Evolutionary conservation across 1,140 invertebrate genomes (phyloP), one percentile per base, ranked within the genome.

Genomic region (Luehdorfia chinensis): DNA sequence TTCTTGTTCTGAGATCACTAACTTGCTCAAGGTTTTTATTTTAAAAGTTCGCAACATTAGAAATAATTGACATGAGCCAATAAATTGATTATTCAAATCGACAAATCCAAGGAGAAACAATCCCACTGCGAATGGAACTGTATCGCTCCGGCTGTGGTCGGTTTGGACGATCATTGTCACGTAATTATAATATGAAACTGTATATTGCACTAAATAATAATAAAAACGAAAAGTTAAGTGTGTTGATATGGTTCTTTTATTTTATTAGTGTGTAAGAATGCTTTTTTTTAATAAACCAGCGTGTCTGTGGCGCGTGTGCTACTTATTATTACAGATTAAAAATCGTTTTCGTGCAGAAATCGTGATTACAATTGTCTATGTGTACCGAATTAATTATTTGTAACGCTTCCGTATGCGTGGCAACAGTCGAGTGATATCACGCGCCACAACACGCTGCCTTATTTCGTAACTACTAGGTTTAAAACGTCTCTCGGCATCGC

Each of bases 201-300:
- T 73, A 71, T 67, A 72, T 65, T 71, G 63, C 55, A 75, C 62
- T 72, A 72, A 73, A 62, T 59, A 58, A 58, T 53, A 48, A 23
- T 30, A 53, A 43, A 49, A 45, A 51, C 28, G 41, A 37, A 37
- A 37, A 11, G 55, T 68, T 65, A 56, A 52, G 66, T 71, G 69
- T 66, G 60, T 59, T 43, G 51, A 53, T 60, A 54, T 51, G 61
- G 58, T 66, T 56, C 59, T 59, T 66, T 66, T 69, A 66, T 71
- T 75, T 75, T 66, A 50, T 41, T 75, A 77, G 74, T 68, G 53
- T 61, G 19, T 79, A 79, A 79, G 74, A 55, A 69, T 65, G 72
- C 66, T 81, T 66, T 64, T 78, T 69, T 70, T 72, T 64, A 56
- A 60, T 48, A 45, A 45, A 50, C 59, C 47, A 53, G 41, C n/a